A percentile compares a stretch with the other conserved stretches of the same genome.
These are phyloP conservation scores for Drosophila tristis DNA, from an alignment of 1,140 invertebrate genomes.

Conservation along the genomic window DNA sequence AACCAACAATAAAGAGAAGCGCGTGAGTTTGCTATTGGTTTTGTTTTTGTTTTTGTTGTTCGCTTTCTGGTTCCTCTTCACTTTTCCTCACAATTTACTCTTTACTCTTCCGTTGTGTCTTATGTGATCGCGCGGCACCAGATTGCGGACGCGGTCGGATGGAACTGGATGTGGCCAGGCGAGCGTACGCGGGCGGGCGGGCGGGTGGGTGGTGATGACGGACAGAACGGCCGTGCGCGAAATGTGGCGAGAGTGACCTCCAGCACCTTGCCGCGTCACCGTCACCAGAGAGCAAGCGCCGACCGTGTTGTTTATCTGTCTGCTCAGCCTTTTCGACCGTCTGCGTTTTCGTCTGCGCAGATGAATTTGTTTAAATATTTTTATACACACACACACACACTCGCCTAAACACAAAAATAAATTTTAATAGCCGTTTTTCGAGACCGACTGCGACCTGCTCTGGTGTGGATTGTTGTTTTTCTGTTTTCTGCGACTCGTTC, in stretches of 20 bases:
- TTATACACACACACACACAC: conserved; percentile 30
- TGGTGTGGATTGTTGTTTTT: conserved; percentile 63
- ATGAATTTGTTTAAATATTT: conserved; percentile 76
- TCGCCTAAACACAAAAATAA: conserved; percentile 71
- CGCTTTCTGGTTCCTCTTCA: conserved; percentile 6
- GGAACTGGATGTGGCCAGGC: conserved; percentile 38
- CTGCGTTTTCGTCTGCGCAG: conserved; percentile 37
- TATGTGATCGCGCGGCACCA: conserved; percentile 30
- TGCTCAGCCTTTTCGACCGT: conserved; percentile 48
- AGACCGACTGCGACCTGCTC: conserved; percentile 24
- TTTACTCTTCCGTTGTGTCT: conserved; percentile 16
- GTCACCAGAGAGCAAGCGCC: conserved; percentile 31
- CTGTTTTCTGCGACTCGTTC: conserved; percentile 50
- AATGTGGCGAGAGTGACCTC: conserved; percentile 75
- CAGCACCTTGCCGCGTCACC: conserved; percentile 74
- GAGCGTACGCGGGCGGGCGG: conserved; percentile 5
- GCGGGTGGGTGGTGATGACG: conserved; percentile 8
- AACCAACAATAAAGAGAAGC: conserved; percentile 47
- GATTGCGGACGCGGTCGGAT: conserved; percentile 58
- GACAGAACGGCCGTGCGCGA: conserved; percentile 59
- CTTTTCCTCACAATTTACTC: background rate
- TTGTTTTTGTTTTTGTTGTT: conserved; percentile 15
- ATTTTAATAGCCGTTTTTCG: conserved; percentile 58
- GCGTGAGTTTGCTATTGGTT: conserved; percentile 70
- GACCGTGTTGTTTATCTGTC: conserved; percentile 70